Base-by-base conservation (phyloP, 2,888 invertebrate genomes). In the Cephus rjabovi region DNA sequence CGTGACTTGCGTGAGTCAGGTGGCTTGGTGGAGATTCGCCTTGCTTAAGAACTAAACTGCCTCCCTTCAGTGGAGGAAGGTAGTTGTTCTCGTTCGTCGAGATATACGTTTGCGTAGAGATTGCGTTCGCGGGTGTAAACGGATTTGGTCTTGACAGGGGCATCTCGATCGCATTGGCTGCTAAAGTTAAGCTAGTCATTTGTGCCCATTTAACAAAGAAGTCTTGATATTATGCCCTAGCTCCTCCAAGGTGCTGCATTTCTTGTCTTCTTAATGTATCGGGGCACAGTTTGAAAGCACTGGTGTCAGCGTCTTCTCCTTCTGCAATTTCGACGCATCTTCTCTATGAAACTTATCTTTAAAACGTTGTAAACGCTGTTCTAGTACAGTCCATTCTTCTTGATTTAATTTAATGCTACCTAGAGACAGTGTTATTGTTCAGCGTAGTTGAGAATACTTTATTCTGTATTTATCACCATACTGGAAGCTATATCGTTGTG, bases 91-190 rank as follows among this genome's bases (percentile, higher is more conserved):
- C 93, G 86, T 92, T 92, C 73, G 92, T 90, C 82, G 92, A 92
- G 80, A 92, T 90, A 82, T 92, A 92, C 75, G 88, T 88, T 80
- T 90, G 91, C 78, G 89, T 88, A 71, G 88, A 84, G 79, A 89
- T 87, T 77, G 89, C 85, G 84, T 83, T 88, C 82, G 87, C 85
- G 69, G 89, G 86, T 81, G 86, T 87, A 86, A 92, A 93, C 82
- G 92, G 90, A 89, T 93, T 93, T 76, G 92, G 91, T 87, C 92
- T 92, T 87, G 93, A 93, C 85, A 92, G 89, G 86, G 92, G 92
- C 92, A 92, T 92, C 88, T 92, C 92, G 87, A 86, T 84, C 80
- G 83, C 83, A 81, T 83, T 87, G 76, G 82, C 82, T 79, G 83
- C 77, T 81, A 86, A 75, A 37, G 82, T 85, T 85, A 86, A 83